These are phyloP conservation scores for Caenorhabditis sulstoni DNA, from an alignment of 2,888 invertebrate genomes.

Conservation along the genomic window DNA sequence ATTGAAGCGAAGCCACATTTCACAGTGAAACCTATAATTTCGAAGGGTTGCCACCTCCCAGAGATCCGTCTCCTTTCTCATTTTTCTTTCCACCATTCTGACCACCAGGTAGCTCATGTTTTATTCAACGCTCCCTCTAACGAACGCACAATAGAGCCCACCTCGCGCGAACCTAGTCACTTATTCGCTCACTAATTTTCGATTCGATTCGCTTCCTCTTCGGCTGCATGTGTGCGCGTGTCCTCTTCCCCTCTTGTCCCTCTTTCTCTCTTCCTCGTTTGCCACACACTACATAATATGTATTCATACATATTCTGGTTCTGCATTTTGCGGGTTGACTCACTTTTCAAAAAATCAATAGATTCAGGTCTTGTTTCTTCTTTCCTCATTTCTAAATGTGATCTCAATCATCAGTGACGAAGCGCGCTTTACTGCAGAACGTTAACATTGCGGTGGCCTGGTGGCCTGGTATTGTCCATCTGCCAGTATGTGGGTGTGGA, in stretches of 20 bases:
- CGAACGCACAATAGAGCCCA: slow-evolving; percentile 52
- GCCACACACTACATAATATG: slow-evolving; percentile 45
- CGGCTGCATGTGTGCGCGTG: background rate
- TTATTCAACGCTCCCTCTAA: slow-evolving; percentile 28
- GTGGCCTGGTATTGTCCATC: slow-evolving; percentile 35
- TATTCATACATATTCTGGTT: slow-evolving; percentile 61
- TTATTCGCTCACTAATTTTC: slow-evolving; percentile 55
- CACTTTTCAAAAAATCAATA: slow-evolving; percentile 47
- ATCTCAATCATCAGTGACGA: background rate
- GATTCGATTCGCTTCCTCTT: slow-evolving; percentile 47
- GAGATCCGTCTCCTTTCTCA: too few relatives aligned
- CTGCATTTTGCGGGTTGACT: slow-evolving; percentile 54
- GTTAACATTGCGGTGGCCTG: too few relatives aligned
- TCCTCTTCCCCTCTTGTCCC: background rate
- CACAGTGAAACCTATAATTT: background rate
- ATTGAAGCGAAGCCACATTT: background rate
- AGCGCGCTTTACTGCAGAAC: too few relatives aligned
- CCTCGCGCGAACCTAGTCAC: slow-evolving; percentile 16
- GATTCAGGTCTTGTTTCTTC: slow-evolving; percentile 28
- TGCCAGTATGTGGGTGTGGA: slow-evolving; percentile 4
- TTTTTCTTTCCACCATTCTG: background rate
- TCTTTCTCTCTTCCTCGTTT: slow-evolving; percentile 23
- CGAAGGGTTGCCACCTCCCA: background rate
- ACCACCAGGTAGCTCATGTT: slow-evolving; percentile 25
- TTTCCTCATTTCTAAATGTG: slow-evolving; percentile 4